Percentiles rank a stretch among this genome's conserved stretches.
These are phyloP conservation scores for Gobio occitaniae DNA, from an alignment of 2,797 vertebrate genomes.

Conservation along the genomic window DNA sequence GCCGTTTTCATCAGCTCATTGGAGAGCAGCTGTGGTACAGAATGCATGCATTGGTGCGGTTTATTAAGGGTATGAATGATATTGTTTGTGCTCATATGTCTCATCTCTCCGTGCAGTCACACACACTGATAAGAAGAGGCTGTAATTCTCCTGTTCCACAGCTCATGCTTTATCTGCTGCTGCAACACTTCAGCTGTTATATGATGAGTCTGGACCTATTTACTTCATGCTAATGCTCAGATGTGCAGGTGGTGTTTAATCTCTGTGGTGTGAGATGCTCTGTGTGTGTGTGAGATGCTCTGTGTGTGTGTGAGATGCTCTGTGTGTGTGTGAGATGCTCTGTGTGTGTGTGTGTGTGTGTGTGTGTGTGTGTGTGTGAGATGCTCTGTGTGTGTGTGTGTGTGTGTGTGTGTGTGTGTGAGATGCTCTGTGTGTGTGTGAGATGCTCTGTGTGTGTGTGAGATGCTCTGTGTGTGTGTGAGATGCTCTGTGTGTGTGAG, in stretches of 20 bases:
- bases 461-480: too few species aligned
- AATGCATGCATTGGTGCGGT: not conserved
- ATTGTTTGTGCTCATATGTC: not conserved
- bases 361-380: too few species aligned
- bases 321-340: too few species aligned
- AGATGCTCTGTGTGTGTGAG: too few species aligned
- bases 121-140: constrained; percentile 9
- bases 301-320: too few species aligned
- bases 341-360: too few species aligned
- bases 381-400: too few species aligned
- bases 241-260: not conserved
- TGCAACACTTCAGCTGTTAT: not conserved
- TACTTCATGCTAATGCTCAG: not conserved
- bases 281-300: not conserved
- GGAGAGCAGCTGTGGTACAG: not conserved
- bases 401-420: too few species aligned
- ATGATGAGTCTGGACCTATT: not conserved
- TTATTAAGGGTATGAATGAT: not conserved
- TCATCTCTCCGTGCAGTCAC: constrained; percentile 8
- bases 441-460: too few species aligned
- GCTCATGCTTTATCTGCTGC: not conserved
- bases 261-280: not conserved
- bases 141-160: not conserved
- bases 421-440: too few species aligned
- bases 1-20: not conserved